Evolutionary conservation across 2,113 vertebrate species (phyloP).

Genomic region (Malurus alboscapulatus): DNA sequence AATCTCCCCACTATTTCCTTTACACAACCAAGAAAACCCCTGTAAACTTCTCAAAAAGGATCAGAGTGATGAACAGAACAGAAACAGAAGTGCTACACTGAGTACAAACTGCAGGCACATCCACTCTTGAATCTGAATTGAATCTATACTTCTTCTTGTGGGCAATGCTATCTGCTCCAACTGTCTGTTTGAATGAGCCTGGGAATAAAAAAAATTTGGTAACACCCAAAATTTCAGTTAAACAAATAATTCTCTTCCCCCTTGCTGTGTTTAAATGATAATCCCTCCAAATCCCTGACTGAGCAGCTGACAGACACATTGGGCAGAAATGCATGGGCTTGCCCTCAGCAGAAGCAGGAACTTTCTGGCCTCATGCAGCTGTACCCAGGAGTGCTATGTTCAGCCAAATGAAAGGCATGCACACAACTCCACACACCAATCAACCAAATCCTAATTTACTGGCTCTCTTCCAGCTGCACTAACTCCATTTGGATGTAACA

Average conservation of each 20-base stretch:
- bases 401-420: not conserved
- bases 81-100: not conserved
- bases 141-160: not conserved
- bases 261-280: not conserved
- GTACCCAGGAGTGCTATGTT: not conserved
- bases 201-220: not conserved
- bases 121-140: not conserved
- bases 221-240: constrained; percentile 1
- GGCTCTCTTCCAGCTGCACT: not conserved
- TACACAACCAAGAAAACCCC: not conserved
- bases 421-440: not conserved
- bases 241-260: not conserved
- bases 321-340: not conserved
- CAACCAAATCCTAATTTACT: not conserved
- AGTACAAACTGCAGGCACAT: not conserved
- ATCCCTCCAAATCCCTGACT: not conserved
- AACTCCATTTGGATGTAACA: not conserved
- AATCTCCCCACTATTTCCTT: not conserved
- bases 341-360: not conserved
- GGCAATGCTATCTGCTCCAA: not conserved
- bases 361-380: not conserved
- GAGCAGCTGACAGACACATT: not conserved
- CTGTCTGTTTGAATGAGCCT: not conserved
- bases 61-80: not conserved
- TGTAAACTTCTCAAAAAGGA: not conserved